Conservation (phyloP, 2,797 vertebrate species). For the Hippocampus kuda region DNA sequence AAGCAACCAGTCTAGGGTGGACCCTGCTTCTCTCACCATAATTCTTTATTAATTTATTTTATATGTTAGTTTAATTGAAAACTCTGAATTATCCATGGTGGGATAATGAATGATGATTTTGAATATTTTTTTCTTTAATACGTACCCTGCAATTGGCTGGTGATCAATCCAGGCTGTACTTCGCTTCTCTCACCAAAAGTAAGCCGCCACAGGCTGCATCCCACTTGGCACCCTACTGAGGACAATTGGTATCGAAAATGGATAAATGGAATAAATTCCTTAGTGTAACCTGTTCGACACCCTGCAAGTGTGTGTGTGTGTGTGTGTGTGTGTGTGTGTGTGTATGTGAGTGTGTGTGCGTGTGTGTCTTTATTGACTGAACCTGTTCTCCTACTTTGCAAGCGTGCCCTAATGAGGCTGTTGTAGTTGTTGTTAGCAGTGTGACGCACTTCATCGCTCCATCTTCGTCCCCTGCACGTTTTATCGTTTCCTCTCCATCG, state of each 20-base stretch:
- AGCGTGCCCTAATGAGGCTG: conserved; percentile 4
- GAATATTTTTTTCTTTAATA: too few species aligned
- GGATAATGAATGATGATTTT: too few species aligned
- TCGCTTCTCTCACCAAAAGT: neutral
- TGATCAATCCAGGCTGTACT: neutral
- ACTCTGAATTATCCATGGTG: too few species aligned
- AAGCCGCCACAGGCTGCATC: neutral
- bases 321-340: neutral
- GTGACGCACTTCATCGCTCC: conserved; percentile 11
- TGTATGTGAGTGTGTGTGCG: neutral
- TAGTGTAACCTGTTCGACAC: neutral
- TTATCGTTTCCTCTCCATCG: neutral
- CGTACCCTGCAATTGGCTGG: neutral
- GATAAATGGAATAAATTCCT: neutral
- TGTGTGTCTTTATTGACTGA: conserved; percentile 7
- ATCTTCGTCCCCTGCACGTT: conserved; percentile 19
- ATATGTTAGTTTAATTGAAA: too few species aligned
- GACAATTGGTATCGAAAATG: neutral
- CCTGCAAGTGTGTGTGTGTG: neutral
- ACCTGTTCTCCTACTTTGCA: conserved; percentile 57
- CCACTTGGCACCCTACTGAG: neutral
- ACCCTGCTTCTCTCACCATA: too few species aligned
- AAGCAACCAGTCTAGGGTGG: too few species aligned
- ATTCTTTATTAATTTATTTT: too few species aligned
- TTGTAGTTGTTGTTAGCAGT: conserved; percentile 41